A percentile compares a stretch with the other conserved stretches of the same genome.
These are phyloP conservation scores for Merops nubicus DNA, from an alignment of 2,113 vertebrate genomes.

Conservation along the genomic window DNA sequence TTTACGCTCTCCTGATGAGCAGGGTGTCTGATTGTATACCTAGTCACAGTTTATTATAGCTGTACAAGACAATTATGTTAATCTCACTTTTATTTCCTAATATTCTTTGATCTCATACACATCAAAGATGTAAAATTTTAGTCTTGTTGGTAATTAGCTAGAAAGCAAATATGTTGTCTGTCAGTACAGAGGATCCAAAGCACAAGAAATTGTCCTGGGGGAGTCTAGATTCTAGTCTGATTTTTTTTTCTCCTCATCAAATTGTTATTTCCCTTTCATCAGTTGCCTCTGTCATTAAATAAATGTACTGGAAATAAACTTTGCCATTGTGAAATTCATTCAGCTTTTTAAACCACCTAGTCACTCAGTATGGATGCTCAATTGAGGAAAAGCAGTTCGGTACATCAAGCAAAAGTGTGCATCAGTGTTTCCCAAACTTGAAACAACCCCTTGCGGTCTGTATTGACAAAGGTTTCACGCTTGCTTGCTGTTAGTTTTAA, in stretches of 20 bases:
- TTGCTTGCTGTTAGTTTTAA: conserved; percentile 28
- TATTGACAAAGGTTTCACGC: not conserved
- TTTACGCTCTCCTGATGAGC: conserved; percentile 19
- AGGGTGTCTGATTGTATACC: not conserved
- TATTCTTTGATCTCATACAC: conserved; percentile 62
- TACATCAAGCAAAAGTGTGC: conserved; percentile 37
- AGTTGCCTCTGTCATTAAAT: conserved; percentile 43
- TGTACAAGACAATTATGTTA: conserved; percentile 65
- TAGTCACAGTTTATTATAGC: conserved; percentile 51
- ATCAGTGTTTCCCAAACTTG: conserved; percentile 24
- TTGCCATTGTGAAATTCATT: conserved; percentile 49
- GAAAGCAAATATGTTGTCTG: conserved; percentile 61
- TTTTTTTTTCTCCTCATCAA: conserved; percentile 52
- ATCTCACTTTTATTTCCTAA: conserved; percentile 66
- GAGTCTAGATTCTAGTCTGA: conserved; percentile 51
- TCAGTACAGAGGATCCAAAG: conserved; percentile 55
- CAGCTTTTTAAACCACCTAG: conserved; percentile 47
- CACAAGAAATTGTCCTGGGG: conserved; percentile 57
- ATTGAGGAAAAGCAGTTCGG: not conserved
- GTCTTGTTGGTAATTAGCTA: conserved; percentile 63
- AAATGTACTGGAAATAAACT: conserved; percentile 53
- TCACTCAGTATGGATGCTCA: conserved; percentile 38
- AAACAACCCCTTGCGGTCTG: conserved; percentile 6
- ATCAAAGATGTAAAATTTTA: conserved; percentile 68
- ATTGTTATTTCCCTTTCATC: conserved; percentile 63